Conservation (phyloP, 2,797 vertebrate genomes). For the Limosa lapponica region DNA sequence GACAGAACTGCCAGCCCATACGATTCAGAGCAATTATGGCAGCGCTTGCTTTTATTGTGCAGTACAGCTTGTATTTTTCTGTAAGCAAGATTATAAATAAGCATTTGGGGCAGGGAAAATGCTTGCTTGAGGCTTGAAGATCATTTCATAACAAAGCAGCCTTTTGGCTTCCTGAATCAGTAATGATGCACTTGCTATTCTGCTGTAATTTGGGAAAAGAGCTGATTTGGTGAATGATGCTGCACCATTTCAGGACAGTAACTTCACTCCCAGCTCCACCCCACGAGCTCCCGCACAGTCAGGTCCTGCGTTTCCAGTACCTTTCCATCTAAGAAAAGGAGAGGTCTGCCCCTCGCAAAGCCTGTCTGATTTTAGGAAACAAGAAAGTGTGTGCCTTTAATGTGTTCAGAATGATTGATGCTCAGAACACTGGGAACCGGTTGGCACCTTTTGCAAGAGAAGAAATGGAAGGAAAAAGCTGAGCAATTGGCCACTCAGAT, state of each 20-base stretch:
- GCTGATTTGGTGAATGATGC: not conserved
- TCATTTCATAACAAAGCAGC: not conserved
- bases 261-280: not conserved
- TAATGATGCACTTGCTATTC: not conserved
- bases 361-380: not conserved
- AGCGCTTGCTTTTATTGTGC: not conserved
- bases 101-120: not conserved
- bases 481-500: not conserved
- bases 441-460: not conserved
- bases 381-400: not conserved
- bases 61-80: not conserved
- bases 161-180: not conserved
- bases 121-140: not conserved
- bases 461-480: not conserved
- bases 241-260: not conserved
- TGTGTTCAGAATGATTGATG: not conserved
- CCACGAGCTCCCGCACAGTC: not conserved
- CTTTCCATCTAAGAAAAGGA: not conserved
- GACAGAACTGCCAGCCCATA: not conserved
- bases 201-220: not conserved
- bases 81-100: not conserved
- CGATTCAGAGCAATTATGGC: not conserved
- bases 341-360: not conserved
- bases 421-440: not conserved
- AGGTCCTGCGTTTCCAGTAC: not conserved